phyloP scores from a whole-genome alignment of 1,140 invertebrate species.

The Bicyclus anynana region DNA sequence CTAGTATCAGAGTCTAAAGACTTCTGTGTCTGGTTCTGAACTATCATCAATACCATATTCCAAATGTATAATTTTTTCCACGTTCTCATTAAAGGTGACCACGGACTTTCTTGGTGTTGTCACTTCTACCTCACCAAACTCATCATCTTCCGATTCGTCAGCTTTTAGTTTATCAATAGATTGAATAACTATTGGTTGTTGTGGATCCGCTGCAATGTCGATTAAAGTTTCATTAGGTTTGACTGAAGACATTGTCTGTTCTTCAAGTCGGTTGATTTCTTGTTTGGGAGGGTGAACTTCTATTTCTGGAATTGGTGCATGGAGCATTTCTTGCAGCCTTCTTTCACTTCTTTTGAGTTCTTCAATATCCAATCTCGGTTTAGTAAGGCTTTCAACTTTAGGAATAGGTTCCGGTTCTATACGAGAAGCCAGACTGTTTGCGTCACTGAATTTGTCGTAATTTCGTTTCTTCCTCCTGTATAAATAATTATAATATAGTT shows the following conservation, averaged over 20 bases:
- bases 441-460: slow-evolving; percentile 56
- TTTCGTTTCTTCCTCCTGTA: slow-evolving; percentile 45
- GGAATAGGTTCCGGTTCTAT: slow-evolving; percentile 28
- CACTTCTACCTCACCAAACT: slow-evolving; percentile 55
- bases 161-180: slow-evolving; percentile 65
- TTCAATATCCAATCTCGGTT: slow-evolving; percentile 52
- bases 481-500: slow-evolving; percentile 8
- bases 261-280: not conserved
- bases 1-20: slow-evolving; percentile 48
- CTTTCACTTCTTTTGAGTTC: slow-evolving; percentile 57
- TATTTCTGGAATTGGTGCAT: slow-evolving; percentile 36
- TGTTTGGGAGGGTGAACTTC: slow-evolving; percentile 18
- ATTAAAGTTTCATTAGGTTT: slow-evolving; percentile 23
- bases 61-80: slow-evolving; percentile 70
- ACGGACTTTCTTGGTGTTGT: slow-evolving; percentile 56
- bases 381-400: slow-evolving; percentile 34
- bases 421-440: slow-evolving; percentile 51
- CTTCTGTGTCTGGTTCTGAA: slow-evolving; percentile 35
- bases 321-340: slow-evolving; percentile 57
- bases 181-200: slow-evolving; percentile 55
- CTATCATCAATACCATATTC: slow-evolving; percentile 42
- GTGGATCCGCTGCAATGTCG: slow-evolving; percentile 28
- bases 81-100: slow-evolving; percentile 70
- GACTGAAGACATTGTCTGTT: not conserved
- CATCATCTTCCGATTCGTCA: slow-evolving; percentile 51